phyloP scores from a whole-genome alignment of 1,140 invertebrate genomes.

The Diachasma alloeum region DNA sequence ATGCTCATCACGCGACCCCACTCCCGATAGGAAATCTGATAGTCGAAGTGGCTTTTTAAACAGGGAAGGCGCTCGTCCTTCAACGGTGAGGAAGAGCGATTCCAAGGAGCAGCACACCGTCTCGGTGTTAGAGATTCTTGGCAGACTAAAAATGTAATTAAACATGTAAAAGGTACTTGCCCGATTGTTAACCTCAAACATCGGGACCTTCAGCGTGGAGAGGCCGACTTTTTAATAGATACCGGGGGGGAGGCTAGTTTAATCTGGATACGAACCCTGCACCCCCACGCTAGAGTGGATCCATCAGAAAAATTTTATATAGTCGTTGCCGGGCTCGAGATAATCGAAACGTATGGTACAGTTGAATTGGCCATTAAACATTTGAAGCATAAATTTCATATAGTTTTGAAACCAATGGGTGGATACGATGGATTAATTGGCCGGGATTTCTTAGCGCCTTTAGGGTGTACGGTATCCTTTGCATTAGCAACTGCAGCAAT shows the following conservation, averaged over 20 bases:
- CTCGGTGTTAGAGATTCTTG: neutral
- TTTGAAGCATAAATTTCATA: neutral
- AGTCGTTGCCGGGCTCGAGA: neutral
- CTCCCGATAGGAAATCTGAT: neutral
- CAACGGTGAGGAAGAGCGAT: neutral
- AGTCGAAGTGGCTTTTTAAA: neutral
- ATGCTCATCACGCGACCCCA: neutral
- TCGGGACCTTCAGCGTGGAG: neutral
- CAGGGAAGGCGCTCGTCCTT: neutral
- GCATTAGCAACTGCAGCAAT: neutral
- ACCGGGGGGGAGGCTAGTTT: neutral
- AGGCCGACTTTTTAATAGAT: neutral
- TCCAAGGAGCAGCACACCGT: neutral
- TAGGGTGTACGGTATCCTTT: neutral
- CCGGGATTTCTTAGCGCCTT: neutral
- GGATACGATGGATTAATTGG: neutral
- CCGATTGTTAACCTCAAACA: neutral
- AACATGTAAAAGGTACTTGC: neutral
- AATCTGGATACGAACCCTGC: neutral
- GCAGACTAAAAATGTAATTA: neutral
- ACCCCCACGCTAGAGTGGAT: neutral
- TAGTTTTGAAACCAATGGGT: neutral
- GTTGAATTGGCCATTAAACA: neutral
- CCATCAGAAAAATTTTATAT: neutral
- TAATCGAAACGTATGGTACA: neutral